Conservation (phyloP, 1,140 invertebrate genomes). For the Apolygus lucorum region DNA sequence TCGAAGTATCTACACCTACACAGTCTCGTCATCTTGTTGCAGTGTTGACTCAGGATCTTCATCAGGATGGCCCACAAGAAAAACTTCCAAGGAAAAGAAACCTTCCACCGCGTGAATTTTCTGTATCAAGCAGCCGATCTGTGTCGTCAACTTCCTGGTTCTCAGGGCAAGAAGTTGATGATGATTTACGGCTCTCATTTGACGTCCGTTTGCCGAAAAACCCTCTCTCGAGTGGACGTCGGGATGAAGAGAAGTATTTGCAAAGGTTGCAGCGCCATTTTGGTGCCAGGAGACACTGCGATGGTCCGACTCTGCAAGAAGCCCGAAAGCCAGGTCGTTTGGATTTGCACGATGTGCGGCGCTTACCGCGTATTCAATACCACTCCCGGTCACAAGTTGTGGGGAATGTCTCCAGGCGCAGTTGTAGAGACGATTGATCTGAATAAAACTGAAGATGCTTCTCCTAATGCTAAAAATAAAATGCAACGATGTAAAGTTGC, state of each 20-base stretch:
- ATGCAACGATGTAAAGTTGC: too few relatives aligned
- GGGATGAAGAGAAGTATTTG: slow-evolving; percentile 34
- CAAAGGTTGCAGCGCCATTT: slow-evolving; percentile 33
- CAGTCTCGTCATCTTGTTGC: slow-evolving; percentile 5
- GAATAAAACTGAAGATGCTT: not conserved
- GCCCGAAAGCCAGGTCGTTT: slow-evolving; percentile 27
- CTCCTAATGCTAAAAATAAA: too few relatives aligned
- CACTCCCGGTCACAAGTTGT: slow-evolving; percentile 22
- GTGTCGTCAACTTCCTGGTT: slow-evolving; percentile 11
- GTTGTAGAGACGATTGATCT: slow-evolving; percentile 19
- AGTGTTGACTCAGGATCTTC: not conserved
- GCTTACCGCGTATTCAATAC: slow-evolving; percentile 25
- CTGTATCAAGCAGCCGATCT: slow-evolving; percentile 31
- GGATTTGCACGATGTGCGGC: slow-evolving; percentile 30
- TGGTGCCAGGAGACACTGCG: slow-evolving; percentile 33
- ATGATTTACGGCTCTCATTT: slow-evolving; percentile 31
- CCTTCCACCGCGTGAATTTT: slow-evolving; percentile 31
- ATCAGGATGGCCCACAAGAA: slow-evolving; percentile 26
- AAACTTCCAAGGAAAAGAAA: slow-evolving; percentile 27
- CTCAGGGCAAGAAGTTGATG: slow-evolving; percentile 13
- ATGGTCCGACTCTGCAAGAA: slow-evolving; percentile 33
- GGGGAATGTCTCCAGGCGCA: slow-evolving; percentile 17
- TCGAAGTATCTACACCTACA: too few relatives aligned
- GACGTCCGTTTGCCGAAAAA: slow-evolving; percentile 30
- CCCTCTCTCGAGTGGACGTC: slow-evolving; percentile 28